Base-by-base conservation (phyloP, 2,888 invertebrate species). In the Euproctis similis region DNA sequence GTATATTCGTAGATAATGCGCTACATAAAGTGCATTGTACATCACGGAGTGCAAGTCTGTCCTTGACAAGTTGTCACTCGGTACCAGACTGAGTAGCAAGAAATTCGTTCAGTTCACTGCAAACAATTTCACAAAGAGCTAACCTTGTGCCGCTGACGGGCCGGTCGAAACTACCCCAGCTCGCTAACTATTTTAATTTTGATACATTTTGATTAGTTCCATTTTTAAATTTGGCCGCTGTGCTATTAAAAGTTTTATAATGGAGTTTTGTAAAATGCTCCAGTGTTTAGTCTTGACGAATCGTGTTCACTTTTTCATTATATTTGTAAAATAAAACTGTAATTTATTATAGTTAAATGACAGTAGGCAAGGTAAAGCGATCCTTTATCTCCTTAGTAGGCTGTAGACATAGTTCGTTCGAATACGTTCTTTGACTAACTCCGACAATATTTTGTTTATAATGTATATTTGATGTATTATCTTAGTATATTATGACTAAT, bases 41-140 rank as follows among this genome's bases (percentile, higher is more conserved):
- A 39, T 40, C 40, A 35, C 30, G 26, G 28, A 23, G 30, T 42
- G 42, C 40, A 46, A n/a, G 49, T 40, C 52, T 65, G 68, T 36
- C 31, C 34, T 39, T 61, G 66, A 66, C 67, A 66, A 53, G 34
- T 47, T 62, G 63, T 67, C 68, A 62, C 57, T 61, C 40, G 30
- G 34, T 30, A 36, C 49, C 53, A 55, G 53, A 45, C 51, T 32
- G 36, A 37, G 26, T 40, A 33, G 50, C 49, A 56, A 56, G 56
- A 53, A 53, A 48, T 49, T 46, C 46, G 41, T 46, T 40, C 40
- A 30, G 45, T 43, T 24, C 45, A 39, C 51, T 39, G 40, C 52
- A 53, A 60, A 59, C 54, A 53, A 52, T 59, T 59, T 53, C 53
- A 56, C 52, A 52, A 54, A 51, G 52, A 55, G 52, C 46, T 39